Evolutionary conservation across 2,797 vertebrate genomes (phyloP).

Genomic region (Typhlichthys subterraneus): DNA sequence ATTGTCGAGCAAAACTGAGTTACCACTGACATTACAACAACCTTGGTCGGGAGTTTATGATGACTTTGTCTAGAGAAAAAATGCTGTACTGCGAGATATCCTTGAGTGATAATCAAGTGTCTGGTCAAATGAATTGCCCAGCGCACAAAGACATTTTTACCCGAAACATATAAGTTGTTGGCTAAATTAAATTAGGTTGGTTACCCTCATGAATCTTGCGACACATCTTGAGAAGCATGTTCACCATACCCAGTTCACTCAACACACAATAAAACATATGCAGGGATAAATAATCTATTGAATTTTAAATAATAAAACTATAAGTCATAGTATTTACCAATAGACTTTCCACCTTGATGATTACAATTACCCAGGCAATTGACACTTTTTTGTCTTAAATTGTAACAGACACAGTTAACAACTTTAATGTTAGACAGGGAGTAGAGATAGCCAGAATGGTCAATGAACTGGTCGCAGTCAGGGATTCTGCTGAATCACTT

Average conservation of each 20-base stretch:
- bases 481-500: too few species aligned
- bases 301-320: too few species aligned
- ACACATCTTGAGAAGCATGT: too few species aligned
- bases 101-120: constrained; percentile 54
- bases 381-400: too few species aligned
- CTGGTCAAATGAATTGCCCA: constrained; percentile 29
- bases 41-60: constrained; percentile 64
- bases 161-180: constrained; percentile 46
- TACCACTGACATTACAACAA: constrained; percentile 55
- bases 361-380: too few species aligned
- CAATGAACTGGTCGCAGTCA: too few species aligned
- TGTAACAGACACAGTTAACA: too few species aligned
- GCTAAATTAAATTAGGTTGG: constrained; percentile 43
- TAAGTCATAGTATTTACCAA: too few species aligned
- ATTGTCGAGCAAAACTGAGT: constrained; percentile 50
- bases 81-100: constrained; percentile 54
- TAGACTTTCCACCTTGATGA: too few species aligned
- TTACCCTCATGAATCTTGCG: constrained; percentile 30
- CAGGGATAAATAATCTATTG: constrained; percentile 11
- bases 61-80: constrained; percentile 56
- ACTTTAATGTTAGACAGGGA: too few species aligned
- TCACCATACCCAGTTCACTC: constrained; percentile 20
- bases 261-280: constrained; percentile 14
- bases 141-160: neutral
- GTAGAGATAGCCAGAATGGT: too few species aligned